A percentile compares a stretch with the other conserved stretches of the same genome.
Conservation (phyloP, 2,888 invertebrate genomes). For the Trachelus iudaicus region DNA sequence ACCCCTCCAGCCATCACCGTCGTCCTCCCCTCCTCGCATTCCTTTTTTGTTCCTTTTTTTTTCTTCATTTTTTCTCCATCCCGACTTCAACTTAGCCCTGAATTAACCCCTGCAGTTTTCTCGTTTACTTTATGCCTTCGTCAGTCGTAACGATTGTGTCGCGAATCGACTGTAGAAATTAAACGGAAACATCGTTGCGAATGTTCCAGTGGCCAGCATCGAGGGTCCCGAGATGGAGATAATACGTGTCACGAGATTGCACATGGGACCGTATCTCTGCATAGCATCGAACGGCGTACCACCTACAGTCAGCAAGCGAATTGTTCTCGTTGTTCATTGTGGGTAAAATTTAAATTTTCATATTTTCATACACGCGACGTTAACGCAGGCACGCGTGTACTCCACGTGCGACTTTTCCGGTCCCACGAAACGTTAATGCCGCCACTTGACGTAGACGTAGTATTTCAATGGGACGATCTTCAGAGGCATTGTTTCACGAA, state of each 20-base stretch:
- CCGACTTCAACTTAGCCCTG: neutral
- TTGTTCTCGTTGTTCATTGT: slow-evolving; percentile 79
- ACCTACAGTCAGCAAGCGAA: slow-evolving; percentile 69
- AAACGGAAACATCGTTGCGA: neutral
- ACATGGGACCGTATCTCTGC: slow-evolving; percentile 83
- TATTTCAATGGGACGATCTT: neutral
- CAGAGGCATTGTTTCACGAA: too few species aligned
- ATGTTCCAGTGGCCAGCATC: slow-evolving; percentile 70
- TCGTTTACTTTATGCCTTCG: neutral
- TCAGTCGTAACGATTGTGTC: neutral
- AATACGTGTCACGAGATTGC: slow-evolving; percentile 76
- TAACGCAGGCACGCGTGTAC: neutral
- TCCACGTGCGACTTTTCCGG: neutral
- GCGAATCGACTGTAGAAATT: neutral
- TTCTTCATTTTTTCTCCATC: neutral
- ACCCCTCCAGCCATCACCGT: too few species aligned
- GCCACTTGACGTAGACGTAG: neutral
- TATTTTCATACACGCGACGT: neutral
- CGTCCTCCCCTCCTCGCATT: too few species aligned
- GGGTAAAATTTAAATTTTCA: slow-evolving; percentile 65
- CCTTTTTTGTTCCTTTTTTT: neutral
- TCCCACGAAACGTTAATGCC: neutral
- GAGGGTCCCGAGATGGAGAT: slow-evolving; percentile 75
- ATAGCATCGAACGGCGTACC: slow-evolving; percentile 84
- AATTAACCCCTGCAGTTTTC: neutral